Evolutionary conservation across 37 sponge, comb jelly and placozoan genomes (phyloP), one percentile per base, ranked within the genome.

Genomic region (Ianthella basta): DNA sequence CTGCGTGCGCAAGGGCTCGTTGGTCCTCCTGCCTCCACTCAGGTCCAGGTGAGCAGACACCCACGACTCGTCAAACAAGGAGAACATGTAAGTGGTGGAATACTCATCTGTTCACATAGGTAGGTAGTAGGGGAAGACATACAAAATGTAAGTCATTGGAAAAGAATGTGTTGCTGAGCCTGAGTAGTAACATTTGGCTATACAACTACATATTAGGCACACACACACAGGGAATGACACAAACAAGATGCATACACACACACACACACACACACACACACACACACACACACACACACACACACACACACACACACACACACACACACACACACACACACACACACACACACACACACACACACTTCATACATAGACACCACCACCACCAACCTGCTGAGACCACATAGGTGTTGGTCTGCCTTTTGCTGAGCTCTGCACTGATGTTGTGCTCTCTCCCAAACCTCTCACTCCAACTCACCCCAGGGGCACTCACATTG

Each of bases 361-460:
- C 84, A 83, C 84, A 83, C 84, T 37, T 25, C 82, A 81, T 83
- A 80, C 20, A 80, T 36, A 50, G 32, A 50, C 72, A 90, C 82
- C 81, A 44, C 36, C 69, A 65, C 69, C 53, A 67, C 79, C 18
- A 32, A 93, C 94, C 88, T 60, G 86, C 80, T 18, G 74, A 80
- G 35, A 93, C 75, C 24, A 56, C 40, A 55, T 79, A 90, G 80
- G 72, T 78, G 65, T 93, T 93, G 8, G 25, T 10, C 23, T 82
- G 59, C 23, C 65, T 63, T 40, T 89, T 85, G 41, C 82, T 61
- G 37, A 93, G 39, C 18, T 87, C 85, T 29, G 75, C 75, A 37
- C 85, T 93, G 55, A 93, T 93, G 55, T 93, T 93, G 3, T 57
- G 36, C 23, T 85, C 88, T 1, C 50, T 44, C 32, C 94, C 94